A percentile compares a stretch with the other conserved stretches of the same genome.
Conservation (phyloP, 2,113 vertebrate species). For the Myanophis thanlyinensis region DNA sequence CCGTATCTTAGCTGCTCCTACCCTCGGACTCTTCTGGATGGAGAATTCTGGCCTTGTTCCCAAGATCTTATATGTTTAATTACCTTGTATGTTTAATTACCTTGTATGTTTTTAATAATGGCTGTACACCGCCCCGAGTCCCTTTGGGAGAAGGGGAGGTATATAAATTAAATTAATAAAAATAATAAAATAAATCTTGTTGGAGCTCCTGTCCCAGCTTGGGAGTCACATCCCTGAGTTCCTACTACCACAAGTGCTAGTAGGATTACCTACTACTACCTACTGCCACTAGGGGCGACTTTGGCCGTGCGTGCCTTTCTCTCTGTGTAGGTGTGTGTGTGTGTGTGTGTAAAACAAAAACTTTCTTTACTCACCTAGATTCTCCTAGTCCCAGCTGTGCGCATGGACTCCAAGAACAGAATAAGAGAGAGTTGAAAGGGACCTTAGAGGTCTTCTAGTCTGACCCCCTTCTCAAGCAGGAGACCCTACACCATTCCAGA, state of each 20-base stretch:
- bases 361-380: background rate
- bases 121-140: no score
- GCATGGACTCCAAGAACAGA: background rate
- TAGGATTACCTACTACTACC: no score
- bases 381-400: constrained; percentile 19
- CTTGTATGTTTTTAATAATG: no score
- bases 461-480: background rate
- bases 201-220: background rate
- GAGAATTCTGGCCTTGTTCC: background rate
- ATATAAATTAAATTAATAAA: no score
- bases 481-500: background rate
- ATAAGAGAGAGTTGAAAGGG: background rate
- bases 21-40: background rate
- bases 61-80: no score
- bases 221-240: background rate
- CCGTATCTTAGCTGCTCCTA: background rate
- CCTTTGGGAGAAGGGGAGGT: no score
- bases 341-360: background rate
- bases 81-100: no score
- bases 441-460: background rate
- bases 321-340: background rate
- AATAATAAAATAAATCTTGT: no score
- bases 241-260: no score
- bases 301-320: background rate
- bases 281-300: background rate